A percentile compares a stretch with the other conserved stretches of the same genome.
Evolutionary conservation across 37 sponge, comb jelly and placozoan genomes (phyloP).

Genomic region (Tethya wilhelma): DNA sequence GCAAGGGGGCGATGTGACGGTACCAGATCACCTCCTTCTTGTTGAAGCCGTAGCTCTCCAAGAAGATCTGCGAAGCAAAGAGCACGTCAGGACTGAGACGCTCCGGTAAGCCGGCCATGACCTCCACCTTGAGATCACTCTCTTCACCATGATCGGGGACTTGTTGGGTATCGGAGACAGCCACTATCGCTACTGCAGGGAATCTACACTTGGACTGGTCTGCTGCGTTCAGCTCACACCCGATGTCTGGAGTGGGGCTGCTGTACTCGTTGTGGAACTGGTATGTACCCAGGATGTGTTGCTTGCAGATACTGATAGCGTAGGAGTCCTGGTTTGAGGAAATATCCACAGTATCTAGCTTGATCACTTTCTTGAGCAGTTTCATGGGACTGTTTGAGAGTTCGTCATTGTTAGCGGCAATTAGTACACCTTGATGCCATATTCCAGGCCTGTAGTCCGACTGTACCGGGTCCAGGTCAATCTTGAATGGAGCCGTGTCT

Average conservation of each 20-base stretch:
- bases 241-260: neutral
- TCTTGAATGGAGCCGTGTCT: neutral
- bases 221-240: conserved; percentile 8
- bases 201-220: neutral
- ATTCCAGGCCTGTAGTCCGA: neutral
- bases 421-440: conserved; percentile 27
- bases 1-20: conserved; percentile 17
- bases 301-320: conserved; percentile 19
- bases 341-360: neutral
- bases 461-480: too few species aligned
- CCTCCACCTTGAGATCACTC: neutral
- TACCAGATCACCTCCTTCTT: conserved; percentile 63
- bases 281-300: conserved; percentile 16
- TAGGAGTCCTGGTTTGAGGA: neutral
- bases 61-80: conserved; percentile 32
- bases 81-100: neutral
- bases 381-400: conserved; percentile 18
- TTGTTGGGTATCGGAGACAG: neutral
- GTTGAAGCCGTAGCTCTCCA: conserved; percentile 35
- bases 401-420: conserved; percentile 3
- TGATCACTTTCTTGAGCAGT: neutral
- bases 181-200: conserved; percentile 12
- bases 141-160: neutral
- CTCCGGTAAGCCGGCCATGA: conserved; percentile 5
- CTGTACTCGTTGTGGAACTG: conserved; percentile 34